Base-by-base conservation (phyloP, 2,113 vertebrate genomes). In the Arvicanthis niloticus region DNA sequence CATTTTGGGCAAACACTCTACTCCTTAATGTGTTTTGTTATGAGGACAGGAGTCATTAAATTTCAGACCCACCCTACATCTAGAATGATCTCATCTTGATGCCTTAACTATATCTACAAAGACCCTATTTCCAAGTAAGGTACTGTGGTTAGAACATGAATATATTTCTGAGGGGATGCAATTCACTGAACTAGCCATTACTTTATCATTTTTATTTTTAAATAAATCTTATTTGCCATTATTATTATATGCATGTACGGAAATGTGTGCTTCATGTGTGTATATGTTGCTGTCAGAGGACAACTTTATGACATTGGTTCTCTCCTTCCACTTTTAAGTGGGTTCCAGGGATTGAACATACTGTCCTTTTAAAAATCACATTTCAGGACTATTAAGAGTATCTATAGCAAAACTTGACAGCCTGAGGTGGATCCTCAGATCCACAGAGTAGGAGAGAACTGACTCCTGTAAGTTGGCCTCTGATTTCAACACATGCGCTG, bases 21-120 rank as follows among this genome's bases (percentile, higher is more conserved):
- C 48, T 45, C 16, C 11, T 56, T 40, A 37, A 56, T 76, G 19
- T 24, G 60, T 87, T 87, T 94, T 91, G 65, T 93, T 81, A 93
- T n/a, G 78, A 96, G 31, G 19, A 73, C 56, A 85, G 4, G 42
- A 88, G 11, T 76, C 60, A 96, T 31, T 96, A 73, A 45, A 91
- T 75, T 96, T 96, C 12, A 77, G 37, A 16, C 6, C 37, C 42
- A 88, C n/a, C 40, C 22, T 82, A 88, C 53, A 26, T 80, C 60
- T 13, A 67, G 45, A 72, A 88, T 88, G 42, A 91, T 80, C 76
- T 91, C 58, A 24, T 76, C 48, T 88, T 31, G 15, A 92, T 51
- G 87, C 72, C 10, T 10, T 88, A 82, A 68, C 72, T 89, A 78
- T 21, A 68, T 58, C 31, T 90, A 4, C 29, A 92, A 94, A 88